phyloP scores from a whole-genome alignment of 2,888 invertebrate species.

The Euspilapteryx auroguttella region DNA sequence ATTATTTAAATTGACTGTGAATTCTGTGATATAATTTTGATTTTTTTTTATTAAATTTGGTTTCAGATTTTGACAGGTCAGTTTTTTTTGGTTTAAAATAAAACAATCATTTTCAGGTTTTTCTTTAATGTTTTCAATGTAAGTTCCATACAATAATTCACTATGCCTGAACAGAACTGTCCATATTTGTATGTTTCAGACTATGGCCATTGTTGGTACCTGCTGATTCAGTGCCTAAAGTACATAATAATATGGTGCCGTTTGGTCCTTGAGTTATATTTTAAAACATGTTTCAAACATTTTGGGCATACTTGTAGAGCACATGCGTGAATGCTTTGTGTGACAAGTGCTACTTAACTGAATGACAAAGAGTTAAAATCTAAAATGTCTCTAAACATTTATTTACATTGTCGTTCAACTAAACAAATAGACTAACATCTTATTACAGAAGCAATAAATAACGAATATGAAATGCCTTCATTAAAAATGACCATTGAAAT shows the following conservation, averaged over 20 bases:
- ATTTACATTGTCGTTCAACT: constrained; percentile 54
- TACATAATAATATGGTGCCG: constrained; percentile 28
- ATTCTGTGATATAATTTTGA: too few relatives aligned
- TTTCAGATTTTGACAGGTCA: too few relatives aligned
- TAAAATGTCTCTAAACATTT: constrained; percentile 53
- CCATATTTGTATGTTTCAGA: constrained; percentile 24
- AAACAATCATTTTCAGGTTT: neutral
- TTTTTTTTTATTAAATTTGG: too few relatives aligned
- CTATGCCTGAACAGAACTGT: constrained; percentile 47
- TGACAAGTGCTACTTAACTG: too few relatives aligned
- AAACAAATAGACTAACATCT: constrained; percentile 53
- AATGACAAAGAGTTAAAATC: too few relatives aligned
- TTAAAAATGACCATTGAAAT: constrained; percentile 39
- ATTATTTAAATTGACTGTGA: too few relatives aligned
- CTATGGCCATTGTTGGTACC: constrained; percentile 16
- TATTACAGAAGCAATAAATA: constrained; percentile 53
- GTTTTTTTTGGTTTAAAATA: too few relatives aligned
- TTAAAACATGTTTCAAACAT: too few relatives aligned
- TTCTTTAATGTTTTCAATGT: constrained; percentile 48
- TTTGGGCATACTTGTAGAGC: too few relatives aligned
- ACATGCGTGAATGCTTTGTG: too few relatives aligned
- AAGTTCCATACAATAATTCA: constrained; percentile 56
- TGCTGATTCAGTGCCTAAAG: too few relatives aligned
- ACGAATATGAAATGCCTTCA: constrained; percentile 56
- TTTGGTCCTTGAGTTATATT: constrained; percentile 52